phyloP scores from a whole-genome alignment of 2,113 vertebrate species.

The Ondatra zibethicus region DNA sequence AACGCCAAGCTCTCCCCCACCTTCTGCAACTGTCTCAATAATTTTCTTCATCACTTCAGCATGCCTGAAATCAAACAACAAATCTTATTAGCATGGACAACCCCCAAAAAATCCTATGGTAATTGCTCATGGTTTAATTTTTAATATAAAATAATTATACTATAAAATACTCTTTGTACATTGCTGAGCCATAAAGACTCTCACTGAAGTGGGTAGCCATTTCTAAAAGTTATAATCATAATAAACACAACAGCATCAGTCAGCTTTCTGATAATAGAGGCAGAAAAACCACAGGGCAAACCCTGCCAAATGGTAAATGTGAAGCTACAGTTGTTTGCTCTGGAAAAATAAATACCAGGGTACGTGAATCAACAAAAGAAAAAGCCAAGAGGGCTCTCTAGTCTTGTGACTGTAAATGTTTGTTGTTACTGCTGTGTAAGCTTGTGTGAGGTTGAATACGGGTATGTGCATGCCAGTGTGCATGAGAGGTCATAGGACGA shows the following conservation, averaged over 20 bases:
- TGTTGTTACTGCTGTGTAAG: background rate
- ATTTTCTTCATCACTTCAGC: constrained; percentile 99
- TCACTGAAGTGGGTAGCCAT: background rate
- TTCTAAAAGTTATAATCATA: background rate
- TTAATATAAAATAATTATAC: constrained; percentile 12
- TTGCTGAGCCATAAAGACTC: background rate
- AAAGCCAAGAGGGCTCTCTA: background rate
- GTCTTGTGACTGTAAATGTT: background rate
- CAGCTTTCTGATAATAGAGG: background rate
- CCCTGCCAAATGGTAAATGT: background rate
- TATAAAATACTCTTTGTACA: background rate
- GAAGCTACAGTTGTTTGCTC: background rate
- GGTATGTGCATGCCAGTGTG: background rate
- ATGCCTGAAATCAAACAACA: constrained; percentile 89
- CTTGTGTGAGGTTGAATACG: background rate
- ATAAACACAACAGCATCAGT: background rate
- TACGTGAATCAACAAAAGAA: constrained; percentile 29
- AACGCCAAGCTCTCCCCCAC: constrained; percentile 98
- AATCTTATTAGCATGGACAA: constrained; percentile 49
- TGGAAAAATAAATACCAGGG: background rate
- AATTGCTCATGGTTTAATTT: background rate
- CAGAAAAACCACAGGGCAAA: constrained; percentile 29
- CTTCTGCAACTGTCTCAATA: constrained; percentile 99
- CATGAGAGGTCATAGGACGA: background rate
- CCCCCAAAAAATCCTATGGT: background rate